Evolutionary conservation across 2,113 vertebrate genomes (phyloP).

Genomic region (Picathartes gymnocephalus): DNA sequence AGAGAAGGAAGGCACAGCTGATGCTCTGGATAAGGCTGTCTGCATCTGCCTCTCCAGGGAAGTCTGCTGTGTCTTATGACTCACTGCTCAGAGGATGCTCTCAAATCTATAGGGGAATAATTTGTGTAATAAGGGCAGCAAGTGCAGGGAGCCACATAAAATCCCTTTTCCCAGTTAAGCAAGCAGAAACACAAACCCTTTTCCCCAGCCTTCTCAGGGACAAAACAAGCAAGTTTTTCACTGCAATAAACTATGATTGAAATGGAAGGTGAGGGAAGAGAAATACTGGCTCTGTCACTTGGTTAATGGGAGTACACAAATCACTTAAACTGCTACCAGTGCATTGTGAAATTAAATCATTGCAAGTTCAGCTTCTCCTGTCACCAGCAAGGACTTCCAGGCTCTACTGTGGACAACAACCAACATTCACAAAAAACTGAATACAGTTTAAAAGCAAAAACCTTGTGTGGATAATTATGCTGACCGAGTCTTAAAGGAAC

Average conservation of each 20-base stretch:
- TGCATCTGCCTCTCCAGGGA: background rate
- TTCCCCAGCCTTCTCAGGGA: background rate
- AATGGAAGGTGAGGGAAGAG: background rate
- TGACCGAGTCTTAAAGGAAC: background rate
- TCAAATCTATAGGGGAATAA: background rate
- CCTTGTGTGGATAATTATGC: background rate
- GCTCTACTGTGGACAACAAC: background rate
- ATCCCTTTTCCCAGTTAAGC: background rate
- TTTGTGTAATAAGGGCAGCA: background rate
- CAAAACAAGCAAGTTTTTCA: background rate
- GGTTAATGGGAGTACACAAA: background rate
- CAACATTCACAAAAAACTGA: background rate
- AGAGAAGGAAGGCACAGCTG: background rate
- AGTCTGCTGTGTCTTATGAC: background rate
- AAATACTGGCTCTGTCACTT: background rate
- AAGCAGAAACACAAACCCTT: background rate
- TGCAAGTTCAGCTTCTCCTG: background rate
- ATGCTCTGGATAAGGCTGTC: constrained; percentile 25
- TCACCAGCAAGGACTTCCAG: background rate
- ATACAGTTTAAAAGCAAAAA: background rate
- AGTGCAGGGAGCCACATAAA: background rate
- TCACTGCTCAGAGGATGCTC: background rate
- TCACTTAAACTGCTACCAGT: background rate
- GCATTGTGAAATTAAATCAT: background rate
- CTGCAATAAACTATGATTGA: background rate